Base-by-base conservation (phyloP, 1,140 invertebrate species). In the Lasaia peninsularis region DNA sequence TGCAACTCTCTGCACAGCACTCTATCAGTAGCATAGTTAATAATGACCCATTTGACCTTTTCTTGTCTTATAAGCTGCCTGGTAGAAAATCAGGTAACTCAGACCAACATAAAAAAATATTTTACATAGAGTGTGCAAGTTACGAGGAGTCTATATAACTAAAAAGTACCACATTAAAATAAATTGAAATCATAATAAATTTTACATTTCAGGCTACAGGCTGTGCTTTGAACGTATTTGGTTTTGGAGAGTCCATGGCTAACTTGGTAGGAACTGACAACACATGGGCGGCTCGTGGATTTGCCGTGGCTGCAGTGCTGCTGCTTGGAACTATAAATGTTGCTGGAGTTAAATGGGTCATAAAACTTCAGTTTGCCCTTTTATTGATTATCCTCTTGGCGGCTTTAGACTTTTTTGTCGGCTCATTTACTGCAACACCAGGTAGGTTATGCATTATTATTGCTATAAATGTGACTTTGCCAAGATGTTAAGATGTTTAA, bases 201-300 rank as follows among this genome's bases (percentile, higher is more conserved):
- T 57, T 59, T 61, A 7, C 12, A 24, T 75, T 75, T 28, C 75
- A 98, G 96, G 96, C 97, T 61, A 97, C 98, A 0, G 96, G 97
- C 63, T 98, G 97, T 91, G 97, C 97, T 8, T 89, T 99, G 35
- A 98, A 98, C 90, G 96, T 98, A 9, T 93, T 96, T 82, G 98
- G 98, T 72, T 98, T 99, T 90, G 98, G 97, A 51, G 98, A 99
- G 90, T 97, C 97, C 1, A 95, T 99, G 92, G 95, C 96, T 12
- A 93, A 93, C 51, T 86, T 98, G 10, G 91, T 98, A 12, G 92
- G 92, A n/a, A 91, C 93, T 28, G 92, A 92, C 62, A 92, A 92
- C 56, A 90, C 90, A 53, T 96, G 94, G 94, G 92, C 94, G 7
- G 94, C 96, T 54, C 90, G 95, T 73, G 93, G 92, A 7, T 95